Conservation (phyloP, 1,140 invertebrate genomes). For the Drosophila nikananu region DNA sequence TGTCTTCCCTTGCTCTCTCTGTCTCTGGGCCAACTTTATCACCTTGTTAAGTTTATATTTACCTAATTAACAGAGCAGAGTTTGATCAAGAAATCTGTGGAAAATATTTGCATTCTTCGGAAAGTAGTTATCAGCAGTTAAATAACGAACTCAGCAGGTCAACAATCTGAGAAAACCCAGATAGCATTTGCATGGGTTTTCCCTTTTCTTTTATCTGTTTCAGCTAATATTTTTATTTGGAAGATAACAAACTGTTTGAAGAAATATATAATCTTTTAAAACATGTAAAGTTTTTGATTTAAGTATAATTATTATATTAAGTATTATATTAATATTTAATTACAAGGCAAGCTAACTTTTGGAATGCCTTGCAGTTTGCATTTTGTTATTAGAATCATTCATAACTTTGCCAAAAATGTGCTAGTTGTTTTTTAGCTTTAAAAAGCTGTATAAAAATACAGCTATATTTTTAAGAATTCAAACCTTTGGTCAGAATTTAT, state of each 20-base stretch:
- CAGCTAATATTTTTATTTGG: not conserved
- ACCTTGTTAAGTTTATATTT: slow-evolving; percentile 1
- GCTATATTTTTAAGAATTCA: no score
- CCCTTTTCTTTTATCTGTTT: not conserved
- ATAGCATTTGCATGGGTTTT: not conserved
- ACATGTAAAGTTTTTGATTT: not conserved
- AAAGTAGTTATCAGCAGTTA: not conserved
- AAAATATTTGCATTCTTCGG: not conserved
- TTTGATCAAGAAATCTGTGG: not conserved
- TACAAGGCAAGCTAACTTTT: no score
- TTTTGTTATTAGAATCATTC: no score
- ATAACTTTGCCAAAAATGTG: no score
- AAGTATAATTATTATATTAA: no score
- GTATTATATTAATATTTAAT: not conserved
- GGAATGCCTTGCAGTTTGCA: no score
- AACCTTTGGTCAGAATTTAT: no score
- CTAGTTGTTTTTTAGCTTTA: no score
- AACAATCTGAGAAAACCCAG: not conserved
- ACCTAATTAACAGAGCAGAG: not conserved
- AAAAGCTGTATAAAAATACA: no score
- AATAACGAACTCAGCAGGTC: not conserved
- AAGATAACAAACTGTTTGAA: no score
- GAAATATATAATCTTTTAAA: not conserved
- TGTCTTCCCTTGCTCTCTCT: not conserved
- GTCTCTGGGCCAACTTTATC: not conserved